Evolutionary conservation across 2,888 invertebrate genomes (phyloP).

Genomic region (Rhagium mordax): DNA sequence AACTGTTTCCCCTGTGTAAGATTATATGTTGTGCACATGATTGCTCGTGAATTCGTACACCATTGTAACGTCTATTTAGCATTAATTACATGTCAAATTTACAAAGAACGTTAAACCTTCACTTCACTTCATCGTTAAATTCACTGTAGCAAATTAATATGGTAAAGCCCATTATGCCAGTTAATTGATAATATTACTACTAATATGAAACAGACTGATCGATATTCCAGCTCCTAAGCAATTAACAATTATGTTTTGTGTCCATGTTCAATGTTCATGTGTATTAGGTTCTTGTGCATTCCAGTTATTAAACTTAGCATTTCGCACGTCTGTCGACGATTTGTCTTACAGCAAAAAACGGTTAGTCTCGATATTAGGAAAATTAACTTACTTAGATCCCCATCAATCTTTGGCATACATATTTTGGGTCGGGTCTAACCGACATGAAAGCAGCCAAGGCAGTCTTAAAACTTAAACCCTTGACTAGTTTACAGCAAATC

Average conservation of each 20-base stretch:
- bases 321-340: neutral
- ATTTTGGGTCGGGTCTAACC: neutral
- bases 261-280: neutral
- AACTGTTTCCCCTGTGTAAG: too few species aligned
- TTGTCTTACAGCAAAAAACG: neutral
- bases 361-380: neutral
- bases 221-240: neutral
- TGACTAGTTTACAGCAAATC: neutral
- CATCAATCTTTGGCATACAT: neutral
- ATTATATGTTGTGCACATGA: neutral
- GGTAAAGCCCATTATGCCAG: neutral
- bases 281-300: neutral
- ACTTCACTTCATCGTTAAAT: neutral
- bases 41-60: neutral
- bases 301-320: neutral
- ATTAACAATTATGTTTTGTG: neutral
- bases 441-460: neutral
- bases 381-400: neutral
- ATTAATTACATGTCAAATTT: neutral
- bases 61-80: neutral
- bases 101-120: neutral
- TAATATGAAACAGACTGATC: neutral
- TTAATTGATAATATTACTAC: constrained; percentile 8
- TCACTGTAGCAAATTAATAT: constrained; percentile 1
- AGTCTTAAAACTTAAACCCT: neutral